Evolutionary conservation across 2,888 invertebrate genomes (phyloP), one percentile per base, ranked within the genome.

Genomic region (Notocelia uddmanniana): DNA sequence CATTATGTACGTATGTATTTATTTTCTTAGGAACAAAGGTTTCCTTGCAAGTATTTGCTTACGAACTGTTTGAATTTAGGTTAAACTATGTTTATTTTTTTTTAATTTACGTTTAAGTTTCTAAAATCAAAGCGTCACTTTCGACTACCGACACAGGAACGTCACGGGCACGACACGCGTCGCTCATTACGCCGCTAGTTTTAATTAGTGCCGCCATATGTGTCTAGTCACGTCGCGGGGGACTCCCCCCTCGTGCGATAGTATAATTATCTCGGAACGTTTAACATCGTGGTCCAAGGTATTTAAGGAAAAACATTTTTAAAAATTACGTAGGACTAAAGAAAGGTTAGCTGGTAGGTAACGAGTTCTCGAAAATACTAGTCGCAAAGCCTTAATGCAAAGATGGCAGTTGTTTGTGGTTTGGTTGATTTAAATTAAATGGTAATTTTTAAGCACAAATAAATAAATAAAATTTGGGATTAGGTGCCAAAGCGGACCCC

Each of bases 151-250:
- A 52, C 66, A 67, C 71, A 66, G 18, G 19, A 21, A 45, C 55
- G 59, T 13, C 19, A 23, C 67, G 59, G 59, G 9, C 19, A 23
- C 67, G 59, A 54, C 74, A 63, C 73, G 75, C 74, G 76, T 68
- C 72, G 66, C 55, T 64, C 75, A 72, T 73, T 73, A 75, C 67
- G 68, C 68, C 74, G 71, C 77, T 80, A 80, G 82, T 85, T 90
- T 86, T 91, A 91, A 92, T 92, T 90, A 92, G 91, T 88, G 85
- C 80, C 88, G 87, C 89, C 92, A 92, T 90, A 82, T 92, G 92
- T 85, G 89, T 82, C 82, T 82, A 78, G 83, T 90, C 91, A 87
- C 89, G 86, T 83, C 85, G 87, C 87, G 89, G 89, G 90, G 87
- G 88, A 84, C 85, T 73, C 76, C 76, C 74, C 73, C 73, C 69